Evolutionary conservation across 2,113 vertebrate species (phyloP).

Genomic region (Xenopus tropicalis): UCB_Xtro_10.0 CM004445.2:122155001-122155500

Average conservation of each 20-base stretch:
- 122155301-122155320: too few species aligned
- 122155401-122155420: not conserved
- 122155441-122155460: not conserved
- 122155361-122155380: too few species aligned
- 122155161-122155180: not conserved
- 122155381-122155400: not conserved
- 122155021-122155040: slow-evolving; percentile 39
- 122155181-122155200: not conserved
- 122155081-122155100: slow-evolving; percentile 36
- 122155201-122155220: not conserved
- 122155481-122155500: not conserved
- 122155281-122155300: too few species aligned
- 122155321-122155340: too few species aligned
- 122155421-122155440: not conserved
- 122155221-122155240: too few species aligned
- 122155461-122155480: slow-evolving; percentile 5
- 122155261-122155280: not conserved
- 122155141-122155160: slow-evolving; percentile 24
- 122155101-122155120: slow-evolving; percentile 21
- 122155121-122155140: slow-evolving; percentile 29
- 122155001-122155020: slow-evolving; percentile 24
- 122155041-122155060: slow-evolving; percentile 10
- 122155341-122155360: too few species aligned
- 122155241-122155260: too few species aligned
- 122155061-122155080: slow-evolving; percentile 20